Evolutionary conservation across 2,888 invertebrate species (phyloP).

Genomic region (Cetonia aurata): DNA sequence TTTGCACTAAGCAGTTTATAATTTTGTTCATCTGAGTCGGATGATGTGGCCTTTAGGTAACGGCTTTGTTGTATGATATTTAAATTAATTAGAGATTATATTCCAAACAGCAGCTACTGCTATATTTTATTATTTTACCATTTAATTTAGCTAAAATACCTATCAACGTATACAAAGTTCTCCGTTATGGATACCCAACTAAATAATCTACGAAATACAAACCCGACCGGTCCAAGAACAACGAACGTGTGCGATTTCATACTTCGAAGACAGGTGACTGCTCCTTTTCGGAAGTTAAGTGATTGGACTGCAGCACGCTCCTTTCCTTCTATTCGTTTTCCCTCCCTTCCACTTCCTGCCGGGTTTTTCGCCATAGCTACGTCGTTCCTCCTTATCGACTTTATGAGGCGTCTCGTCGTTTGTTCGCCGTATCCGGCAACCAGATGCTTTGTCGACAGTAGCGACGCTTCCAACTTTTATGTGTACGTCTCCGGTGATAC

Average conservation of each 20-base stretch:
- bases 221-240: not conserved
- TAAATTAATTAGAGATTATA: too few relatives aligned
- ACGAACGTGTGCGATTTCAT: slow-evolving; percentile 20
- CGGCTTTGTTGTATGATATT: too few relatives aligned
- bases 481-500: slow-evolving; percentile 53
- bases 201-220: slow-evolving; percentile 27
- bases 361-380: slow-evolving; percentile 8
- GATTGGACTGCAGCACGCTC: slow-evolving; percentile 38
- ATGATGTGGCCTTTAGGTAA: too few relatives aligned
- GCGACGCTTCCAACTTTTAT: slow-evolving; percentile 53
- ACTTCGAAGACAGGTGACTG: slow-evolving; percentile 41
- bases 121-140: too few relatives aligned
- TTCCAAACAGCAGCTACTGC: too few relatives aligned
- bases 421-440: slow-evolving; percentile 59
- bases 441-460: slow-evolving; percentile 57
- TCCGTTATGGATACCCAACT: not conserved
- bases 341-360: not conserved
- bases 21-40: too few relatives aligned
- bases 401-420: slow-evolving; percentile 64
- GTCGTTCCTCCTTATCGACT: slow-evolving; percentile 55
- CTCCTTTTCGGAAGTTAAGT: slow-evolving; percentile 43
- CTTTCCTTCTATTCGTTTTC: slow-evolving; percentile 14
- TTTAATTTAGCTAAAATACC: not conserved
- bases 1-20: too few relatives aligned
- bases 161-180: slow-evolving; percentile 22